These are phyloP conservation scores for Pachyuromys duprasi DNA, from an alignment of 2,797 vertebrate species.

Conservation along the genomic window DNA sequence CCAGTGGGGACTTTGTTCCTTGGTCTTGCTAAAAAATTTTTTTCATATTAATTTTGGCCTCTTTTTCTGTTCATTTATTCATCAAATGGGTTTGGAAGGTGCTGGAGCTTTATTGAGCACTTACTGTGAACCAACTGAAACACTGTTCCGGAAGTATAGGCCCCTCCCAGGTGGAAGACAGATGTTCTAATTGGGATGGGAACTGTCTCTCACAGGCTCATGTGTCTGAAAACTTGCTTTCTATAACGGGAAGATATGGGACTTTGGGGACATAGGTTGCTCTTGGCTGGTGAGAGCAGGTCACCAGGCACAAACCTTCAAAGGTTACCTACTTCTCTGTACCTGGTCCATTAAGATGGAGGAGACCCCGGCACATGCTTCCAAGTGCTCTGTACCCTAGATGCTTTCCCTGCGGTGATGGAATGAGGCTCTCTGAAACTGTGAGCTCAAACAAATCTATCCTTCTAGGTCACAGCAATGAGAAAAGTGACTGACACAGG, in stretches of 20 bases:
- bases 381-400: neutral
- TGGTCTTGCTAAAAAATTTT: neutral
- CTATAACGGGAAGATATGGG: neutral
- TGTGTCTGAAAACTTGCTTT: neutral
- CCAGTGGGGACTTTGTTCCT: neutral
- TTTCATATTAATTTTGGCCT: neutral
- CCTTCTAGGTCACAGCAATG: neutral
- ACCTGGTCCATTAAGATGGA: neutral
- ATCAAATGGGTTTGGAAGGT: neutral
- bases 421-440: neutral
- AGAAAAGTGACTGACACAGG: neutral
- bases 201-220: neutral
- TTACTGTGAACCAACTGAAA: neutral
- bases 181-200: neutral
- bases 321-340: neutral
- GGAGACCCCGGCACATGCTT: accelerated
- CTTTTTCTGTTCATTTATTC: neutral
- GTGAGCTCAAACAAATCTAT: neutral
- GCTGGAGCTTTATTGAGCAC: neutral
- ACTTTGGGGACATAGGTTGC: no score
- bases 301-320: neutral
- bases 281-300: neutral
- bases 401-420: neutral
- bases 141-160: neutral
- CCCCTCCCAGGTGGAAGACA: neutral